Evolutionary conservation across 2,888 invertebrate species (phyloP).

Genomic region (Drosophila lacicola): DNA sequence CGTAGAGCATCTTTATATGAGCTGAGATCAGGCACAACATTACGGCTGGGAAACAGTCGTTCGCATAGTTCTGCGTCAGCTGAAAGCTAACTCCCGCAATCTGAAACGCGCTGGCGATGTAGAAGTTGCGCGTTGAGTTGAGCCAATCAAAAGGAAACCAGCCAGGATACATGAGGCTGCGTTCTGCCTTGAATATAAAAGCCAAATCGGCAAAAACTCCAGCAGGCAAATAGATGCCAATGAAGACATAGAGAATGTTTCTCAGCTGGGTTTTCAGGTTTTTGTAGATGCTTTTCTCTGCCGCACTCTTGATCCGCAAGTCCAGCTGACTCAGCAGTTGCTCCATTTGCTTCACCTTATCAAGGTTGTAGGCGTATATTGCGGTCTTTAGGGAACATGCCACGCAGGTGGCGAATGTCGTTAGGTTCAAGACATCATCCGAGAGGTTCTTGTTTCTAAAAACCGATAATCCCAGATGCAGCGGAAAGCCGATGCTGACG

Average conservation of each 20-base stretch:
- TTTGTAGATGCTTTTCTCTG: conserved; percentile 49
- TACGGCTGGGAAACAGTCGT: conserved; percentile 72
- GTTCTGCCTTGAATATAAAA: conserved; percentile 56
- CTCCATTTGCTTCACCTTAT: conserved; percentile 56
- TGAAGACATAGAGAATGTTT: conserved; percentile 45
- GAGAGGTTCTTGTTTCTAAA: conserved; percentile 51
- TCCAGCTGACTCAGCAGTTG: conserved; percentile 59
- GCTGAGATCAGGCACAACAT: conserved; percentile 67
- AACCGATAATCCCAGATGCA: conserved; percentile 65
- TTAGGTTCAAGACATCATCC: conserved; percentile 68
- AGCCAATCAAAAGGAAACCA: conserved; percentile 79
- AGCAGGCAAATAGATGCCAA: conserved; percentile 53
- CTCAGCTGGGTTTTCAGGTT: conserved; percentile 45
- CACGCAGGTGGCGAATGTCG: conserved; percentile 49
- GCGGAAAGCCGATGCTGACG: conserved; percentile 68
- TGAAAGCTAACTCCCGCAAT: conserved; percentile 56
- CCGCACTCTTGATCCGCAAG: conserved; percentile 37
- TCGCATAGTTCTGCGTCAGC: conserved; percentile 59
- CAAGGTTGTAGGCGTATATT: conserved; percentile 57
- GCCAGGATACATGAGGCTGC: conserved; percentile 69
- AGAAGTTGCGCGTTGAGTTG: conserved; percentile 54
- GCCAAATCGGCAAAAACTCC: conserved; percentile 59
- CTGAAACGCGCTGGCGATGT: conserved; percentile 67
- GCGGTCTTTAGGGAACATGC: conserved; percentile 62
- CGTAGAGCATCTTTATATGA: conserved; percentile 65